These are phyloP conservation scores for Caranx melampygus DNA, from an alignment of 2,113 vertebrate genomes.

Conservation along the genomic window DNA sequence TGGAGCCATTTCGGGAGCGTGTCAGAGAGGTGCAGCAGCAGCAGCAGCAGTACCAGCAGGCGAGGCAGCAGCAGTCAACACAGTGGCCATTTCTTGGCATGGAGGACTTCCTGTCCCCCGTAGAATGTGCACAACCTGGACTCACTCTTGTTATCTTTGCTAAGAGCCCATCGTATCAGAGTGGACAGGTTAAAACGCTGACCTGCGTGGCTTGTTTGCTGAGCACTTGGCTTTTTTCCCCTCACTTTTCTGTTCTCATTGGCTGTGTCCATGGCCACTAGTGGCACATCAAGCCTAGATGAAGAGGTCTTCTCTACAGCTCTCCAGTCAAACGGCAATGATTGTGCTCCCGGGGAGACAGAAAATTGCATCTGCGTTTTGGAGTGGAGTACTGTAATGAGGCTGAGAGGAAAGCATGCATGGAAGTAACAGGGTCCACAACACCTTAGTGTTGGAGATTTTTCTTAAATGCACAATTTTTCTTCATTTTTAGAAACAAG, in stretches of 20 bases:
- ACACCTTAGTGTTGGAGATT: neutral
- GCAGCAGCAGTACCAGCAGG: neutral
- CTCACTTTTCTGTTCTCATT: conserved; percentile 41
- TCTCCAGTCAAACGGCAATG: conserved; percentile 66
- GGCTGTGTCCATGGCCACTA: conserved; percentile 22
- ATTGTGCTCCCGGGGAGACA: conserved; percentile 60
- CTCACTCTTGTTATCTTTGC: conserved; percentile 49
- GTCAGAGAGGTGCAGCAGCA: conserved; percentile 32
- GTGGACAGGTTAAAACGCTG: conserved; percentile 36
- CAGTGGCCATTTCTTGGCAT: conserved; percentile 20
- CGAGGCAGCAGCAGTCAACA: conserved; percentile 31
- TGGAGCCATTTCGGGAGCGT: conserved; percentile 26
- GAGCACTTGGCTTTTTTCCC: conserved; percentile 30
- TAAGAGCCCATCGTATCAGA: conserved; percentile 50
- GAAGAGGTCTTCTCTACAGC: conserved; percentile 55
- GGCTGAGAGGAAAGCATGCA: conserved; percentile 22
- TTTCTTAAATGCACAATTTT: neutral
- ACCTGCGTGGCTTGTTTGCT: conserved; percentile 31
- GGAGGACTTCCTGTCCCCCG: conserved; percentile 4
- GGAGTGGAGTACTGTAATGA: conserved; percentile 38
- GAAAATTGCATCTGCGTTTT: conserved; percentile 46
- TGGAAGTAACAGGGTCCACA: conserved; percentile 8
- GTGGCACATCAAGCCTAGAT: conserved; percentile 34
- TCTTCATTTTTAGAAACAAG: neutral
- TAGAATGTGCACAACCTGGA: neutral